Percentiles rank a stretch among this genome's conserved stretches.
Evolutionary conservation across 2,797 vertebrate genomes (phyloP).

Genomic region (Florisuga fusca): DNA sequence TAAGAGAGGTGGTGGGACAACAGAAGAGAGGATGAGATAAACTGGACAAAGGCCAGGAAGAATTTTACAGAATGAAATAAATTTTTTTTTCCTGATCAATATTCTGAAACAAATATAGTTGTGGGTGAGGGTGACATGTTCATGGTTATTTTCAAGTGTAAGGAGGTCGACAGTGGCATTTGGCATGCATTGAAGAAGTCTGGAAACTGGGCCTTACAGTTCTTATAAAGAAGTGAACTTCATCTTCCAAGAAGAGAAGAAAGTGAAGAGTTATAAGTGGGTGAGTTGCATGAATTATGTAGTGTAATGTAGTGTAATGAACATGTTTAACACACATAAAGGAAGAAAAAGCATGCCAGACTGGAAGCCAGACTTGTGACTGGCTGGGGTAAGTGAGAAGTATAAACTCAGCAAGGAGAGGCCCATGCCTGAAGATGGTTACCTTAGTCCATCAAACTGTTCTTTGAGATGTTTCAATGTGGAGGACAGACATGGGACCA

Average conservation of each 20-base stretch:
- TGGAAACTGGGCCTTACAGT: not conserved
- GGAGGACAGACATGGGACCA: not conserved
- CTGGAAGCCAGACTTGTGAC: not conserved
- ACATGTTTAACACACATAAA: not conserved
- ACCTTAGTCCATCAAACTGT: not conserved
- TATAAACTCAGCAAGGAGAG: not conserved
- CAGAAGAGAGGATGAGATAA: not conserved
- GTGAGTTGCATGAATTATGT: constrained; percentile 23
- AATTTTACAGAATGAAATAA: not conserved
- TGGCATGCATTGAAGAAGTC: not conserved
- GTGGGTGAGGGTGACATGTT: not conserved
- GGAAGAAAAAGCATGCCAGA: not conserved
- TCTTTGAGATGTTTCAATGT: not conserved
- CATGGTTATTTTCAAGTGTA: constrained; percentile 22
- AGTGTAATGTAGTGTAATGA: not conserved
- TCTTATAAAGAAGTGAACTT: not conserved
- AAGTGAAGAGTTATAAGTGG: not conserved
- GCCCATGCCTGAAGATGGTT: not conserved
- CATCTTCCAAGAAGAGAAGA: constrained; percentile 9
- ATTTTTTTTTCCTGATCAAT: not conserved
- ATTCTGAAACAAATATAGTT: not conserved
- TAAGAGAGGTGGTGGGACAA: not conserved
- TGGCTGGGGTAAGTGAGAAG: not conserved
- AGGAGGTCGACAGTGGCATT: not conserved
- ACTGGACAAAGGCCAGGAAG: not conserved